Evolutionary conservation across 1,140 invertebrate genomes (phyloP), one percentile per base, ranked within the genome.

Genomic region (Trichonephila clavipes): DNA sequence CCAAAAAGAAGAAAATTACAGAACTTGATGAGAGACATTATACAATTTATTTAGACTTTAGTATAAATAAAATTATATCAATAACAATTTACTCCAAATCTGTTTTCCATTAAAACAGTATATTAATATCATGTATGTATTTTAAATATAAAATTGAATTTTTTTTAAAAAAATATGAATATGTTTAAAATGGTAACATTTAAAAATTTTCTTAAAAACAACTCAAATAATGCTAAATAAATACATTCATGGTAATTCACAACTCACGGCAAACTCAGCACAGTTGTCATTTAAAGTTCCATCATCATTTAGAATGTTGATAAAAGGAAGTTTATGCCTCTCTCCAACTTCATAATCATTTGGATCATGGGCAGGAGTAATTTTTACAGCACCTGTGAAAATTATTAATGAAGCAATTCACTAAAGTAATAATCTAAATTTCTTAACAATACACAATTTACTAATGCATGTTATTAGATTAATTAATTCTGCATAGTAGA

Each of bases 291-390:
- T 96, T 94, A 99, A 97, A 64, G 96, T 96, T 28, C 99, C 99
- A 95, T 98, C 97, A 95, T 99, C 99, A 95, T 98, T 97, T 90
- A 99, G 98, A 88, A 99, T 98, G 6, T 97, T 99, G 62, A 99
- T 97, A 95, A 99, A 98, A 4, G 98, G 97, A 94, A 99, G 96
- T 95, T 98, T 97, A 95, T 99, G 98, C 14, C 98, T 96, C 95
- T 98, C 97, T 62, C 99, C 99, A 94, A 99, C 97, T 96, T 99
- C 99, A 96, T 99, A 99, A 96, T 99, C 99, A 96, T 99, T 99
- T 2, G 97, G 97, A 96, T 99, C 99, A 96, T 99, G 99, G 40
- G 99, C 99, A 4, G 99, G 99, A 51, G 99, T 99, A 90, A 99
- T 99, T 96, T 99, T 99, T 0, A 99, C 99, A 95, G 99, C 99